Evolutionary conservation across 1,140 invertebrate species (phyloP).

Genomic region (Rhyacophila brunnea): DNA sequence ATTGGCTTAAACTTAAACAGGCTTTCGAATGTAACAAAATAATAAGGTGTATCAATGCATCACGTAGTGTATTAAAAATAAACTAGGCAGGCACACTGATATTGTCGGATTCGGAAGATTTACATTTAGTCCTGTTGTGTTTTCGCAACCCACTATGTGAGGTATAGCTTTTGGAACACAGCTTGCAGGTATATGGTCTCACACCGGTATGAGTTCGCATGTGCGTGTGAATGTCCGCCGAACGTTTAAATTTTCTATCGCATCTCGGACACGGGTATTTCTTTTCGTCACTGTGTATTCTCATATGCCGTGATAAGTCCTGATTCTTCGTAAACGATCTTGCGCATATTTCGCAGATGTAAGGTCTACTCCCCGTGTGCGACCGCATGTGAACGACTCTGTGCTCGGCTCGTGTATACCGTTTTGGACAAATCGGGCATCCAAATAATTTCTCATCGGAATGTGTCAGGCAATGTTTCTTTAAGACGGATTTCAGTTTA

Average conservation of each 20-base stretch:
- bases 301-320: slow-evolving; percentile 39
- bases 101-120: too few relatives aligned
- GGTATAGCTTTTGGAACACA: slow-evolving; percentile 52
- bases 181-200: slow-evolving; percentile 72
- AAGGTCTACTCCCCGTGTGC: slow-evolving; percentile 42
- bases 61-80: too few relatives aligned
- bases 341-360: slow-evolving; percentile 43
- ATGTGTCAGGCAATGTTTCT: slow-evolving; percentile 59
- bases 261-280: slow-evolving; percentile 42
- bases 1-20: too few relatives aligned
- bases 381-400: slow-evolving; percentile 35
- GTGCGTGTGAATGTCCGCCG: slow-evolving; percentile 62
- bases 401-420: slow-evolving; percentile 34
- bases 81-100: too few relatives aligned
- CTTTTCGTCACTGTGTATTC: slow-evolving; percentile 40
- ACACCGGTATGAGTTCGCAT: slow-evolving; percentile 84
- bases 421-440: slow-evolving; percentile 38
- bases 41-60: too few relatives aligned
- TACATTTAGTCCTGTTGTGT: slow-evolving; percentile 19
- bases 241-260: slow-evolving; percentile 69
- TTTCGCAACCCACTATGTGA: slow-evolving; percentile 39
- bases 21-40: too few relatives aligned
- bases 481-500: slow-evolving; percentile 51
- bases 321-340: slow-evolving; percentile 37
- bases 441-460: slow-evolving; percentile 38